Base-by-base conservation (phyloP, 2,113 vertebrate species). In the Lipophrys pholis region DNA sequence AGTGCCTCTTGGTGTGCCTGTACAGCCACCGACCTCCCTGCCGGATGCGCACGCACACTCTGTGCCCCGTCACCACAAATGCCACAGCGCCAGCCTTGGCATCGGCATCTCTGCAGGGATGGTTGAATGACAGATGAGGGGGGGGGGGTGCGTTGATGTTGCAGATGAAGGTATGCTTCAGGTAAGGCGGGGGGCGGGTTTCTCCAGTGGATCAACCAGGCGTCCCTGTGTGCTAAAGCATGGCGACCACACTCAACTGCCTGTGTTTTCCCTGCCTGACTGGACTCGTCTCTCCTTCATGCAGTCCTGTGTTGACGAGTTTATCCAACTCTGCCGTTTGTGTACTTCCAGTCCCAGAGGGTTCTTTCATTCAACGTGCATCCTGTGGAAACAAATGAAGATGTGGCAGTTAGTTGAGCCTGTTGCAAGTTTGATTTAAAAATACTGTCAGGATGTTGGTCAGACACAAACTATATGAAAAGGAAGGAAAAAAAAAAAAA, bases 21-120 rank as follows among this genome's bases (percentile, higher is more conserved):
- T 74, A 68, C 81, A 64, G 70, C 76, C 69, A 0, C 74, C 70
- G 77, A 63, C 71, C 69, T 58, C 60, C 76, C 70, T 70, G 72
- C 78, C 71, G 70, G 81, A 83, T 21, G 82, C 68, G 69, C 56
- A 11, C 76, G 11, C 84, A 45, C 80, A 10, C 85, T 67, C 48
- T 59, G 76, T 59, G 73, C 77, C 69, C 83, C 55, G 89, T 93
- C 90, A 93, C 87, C 89, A 91, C 78, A 83, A 74, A 66, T 73
- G 58, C 80, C 80, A 69, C 81, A 80, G 82, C 35, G 52, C 80
- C 87, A 77, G 10, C 70, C 42, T 75, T 52, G 76, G 81, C 87
- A 84, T 48, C 10, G 85, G 76, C 87, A 90, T 91, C 60, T 80
- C 51, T 56, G 67, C 78, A 56, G 59, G 42, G 79, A 41, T 21